phyloP scores from a whole-genome alignment of 2,113 vertebrate species.

The Corythoichthys haematopterus region DNA sequence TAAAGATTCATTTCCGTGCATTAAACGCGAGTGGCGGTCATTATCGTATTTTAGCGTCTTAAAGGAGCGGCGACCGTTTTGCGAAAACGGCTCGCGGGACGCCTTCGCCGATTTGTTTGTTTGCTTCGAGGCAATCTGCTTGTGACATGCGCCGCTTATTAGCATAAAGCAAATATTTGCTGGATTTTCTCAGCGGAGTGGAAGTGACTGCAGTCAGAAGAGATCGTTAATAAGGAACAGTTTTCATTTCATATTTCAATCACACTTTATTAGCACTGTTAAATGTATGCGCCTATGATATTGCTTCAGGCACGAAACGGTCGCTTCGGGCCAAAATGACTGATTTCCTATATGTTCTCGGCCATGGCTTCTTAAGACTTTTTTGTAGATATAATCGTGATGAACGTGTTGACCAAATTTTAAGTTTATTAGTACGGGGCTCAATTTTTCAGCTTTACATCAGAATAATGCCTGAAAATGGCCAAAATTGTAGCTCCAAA shows the following conservation, averaged over 20 bases:
- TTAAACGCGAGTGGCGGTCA: background rate
- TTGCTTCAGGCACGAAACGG: background rate
- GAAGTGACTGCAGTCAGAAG: conserved; percentile 7
- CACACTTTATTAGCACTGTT: background rate
- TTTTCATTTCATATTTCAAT: conserved; percentile 3
- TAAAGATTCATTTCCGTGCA: background rate
- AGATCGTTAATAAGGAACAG: background rate
- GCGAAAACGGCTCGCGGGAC: background rate
- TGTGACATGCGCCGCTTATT: background rate
- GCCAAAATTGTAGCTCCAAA: too few relatives aligned
- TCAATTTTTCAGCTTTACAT: too few relatives aligned
- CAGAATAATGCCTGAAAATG: too few relatives aligned
- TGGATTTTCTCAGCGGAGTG: conserved; percentile 28
- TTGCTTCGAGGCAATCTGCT: conserved; percentile 4
- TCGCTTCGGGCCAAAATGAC: background rate
- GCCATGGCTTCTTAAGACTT: background rate
- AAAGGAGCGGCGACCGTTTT: background rate
- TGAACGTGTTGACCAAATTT: background rate
- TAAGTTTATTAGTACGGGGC: too few relatives aligned
- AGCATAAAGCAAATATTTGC: conserved; percentile 4
- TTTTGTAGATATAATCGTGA: background rate
- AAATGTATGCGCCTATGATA: background rate
- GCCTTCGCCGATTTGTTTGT: background rate
- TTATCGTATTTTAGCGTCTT: background rate
- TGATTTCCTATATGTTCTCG: background rate